Conservation (phyloP, 2,888 invertebrate species). For the Sesia apiformis region DNA sequence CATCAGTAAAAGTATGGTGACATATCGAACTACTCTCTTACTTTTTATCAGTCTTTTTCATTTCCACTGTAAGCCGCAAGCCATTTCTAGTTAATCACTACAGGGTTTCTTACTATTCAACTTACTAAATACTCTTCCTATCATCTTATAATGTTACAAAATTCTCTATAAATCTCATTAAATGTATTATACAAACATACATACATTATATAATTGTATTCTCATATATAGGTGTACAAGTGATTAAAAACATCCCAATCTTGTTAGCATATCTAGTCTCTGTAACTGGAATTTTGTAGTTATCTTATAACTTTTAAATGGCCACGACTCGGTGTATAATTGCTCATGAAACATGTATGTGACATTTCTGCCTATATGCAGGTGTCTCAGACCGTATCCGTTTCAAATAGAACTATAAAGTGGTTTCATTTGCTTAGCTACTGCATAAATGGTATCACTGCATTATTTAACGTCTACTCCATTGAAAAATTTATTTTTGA, state of each 20-base stretch:
- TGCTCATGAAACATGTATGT: conserved; percentile 39
- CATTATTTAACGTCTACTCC: neutral
- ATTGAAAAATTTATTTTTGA: neutral
- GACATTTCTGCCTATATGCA: neutral
- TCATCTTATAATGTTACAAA: no score
- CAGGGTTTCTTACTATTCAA: no score
- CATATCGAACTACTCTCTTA: no score
- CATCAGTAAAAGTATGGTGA: no score
- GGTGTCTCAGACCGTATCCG: neutral
- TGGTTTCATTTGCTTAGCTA: neutral
- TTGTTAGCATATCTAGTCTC: neutral
- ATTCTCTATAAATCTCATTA: no score
- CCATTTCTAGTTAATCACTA: no score
- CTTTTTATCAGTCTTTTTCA: no score
- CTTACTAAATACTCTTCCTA: no score
- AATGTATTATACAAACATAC: no score
- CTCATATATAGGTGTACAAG: no score
- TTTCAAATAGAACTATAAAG: neutral
- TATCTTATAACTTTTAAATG: neutral
- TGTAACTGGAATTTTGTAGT: neutral
- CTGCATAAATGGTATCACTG: neutral
- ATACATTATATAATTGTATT: no score
- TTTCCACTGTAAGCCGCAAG: no score
- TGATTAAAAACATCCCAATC: neutral
- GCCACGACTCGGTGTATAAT: conserved; percentile 20